Evolutionary conservation across 2,113 vertebrate species (phyloP), one percentile per base, ranked within the genome.

Genomic region (Albula glossodonta): DNA sequence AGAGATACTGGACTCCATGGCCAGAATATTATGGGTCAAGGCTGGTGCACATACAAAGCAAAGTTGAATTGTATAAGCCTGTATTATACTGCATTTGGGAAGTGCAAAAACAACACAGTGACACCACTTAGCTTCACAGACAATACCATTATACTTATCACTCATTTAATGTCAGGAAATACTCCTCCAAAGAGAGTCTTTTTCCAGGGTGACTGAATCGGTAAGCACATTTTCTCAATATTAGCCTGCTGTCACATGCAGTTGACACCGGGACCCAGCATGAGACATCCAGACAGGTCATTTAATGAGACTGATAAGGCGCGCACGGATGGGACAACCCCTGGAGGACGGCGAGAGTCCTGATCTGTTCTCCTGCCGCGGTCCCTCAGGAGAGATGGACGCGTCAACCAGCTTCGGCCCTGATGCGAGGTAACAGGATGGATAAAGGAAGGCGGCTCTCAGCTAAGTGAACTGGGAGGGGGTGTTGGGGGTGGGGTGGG

Each of bases 391-490:
- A 12, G 53, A 8, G 60, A 41, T 41, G 31, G 31, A 41, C 31
- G 31, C 31, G 31, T 41, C 31, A 41, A 41, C 31, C 0, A 41
- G 60, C 6, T 66, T 66, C 8, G 5, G 19, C 60, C 63, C 25
- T 57, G 87, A 90, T 89, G 83, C 91, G 87, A 81, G 82, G 88
- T 83, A 90, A 81, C 90, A 88, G 88, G 85, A 81, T 52, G 89
- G 90, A 88, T 89, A 89, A 82, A 83, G 88, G 86, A 50, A 81
- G 90, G 89, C 89, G 90, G 60, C 74, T 84, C 81, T 87, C 89
- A 91, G 89, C 91, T 91, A 91, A 49, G 13, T 41, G 50, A 88
- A 80, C n/a, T 2, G 85, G 88, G 31, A 41, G 31, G 31, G 31
- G 31, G 31, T 41, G 31, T 41, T 0, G 31, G 31, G 31, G 31